Evolutionary conservation across 2,797 vertebrate genomes (phyloP).

Genomic region (Aplochiton taeniatus): DNA sequence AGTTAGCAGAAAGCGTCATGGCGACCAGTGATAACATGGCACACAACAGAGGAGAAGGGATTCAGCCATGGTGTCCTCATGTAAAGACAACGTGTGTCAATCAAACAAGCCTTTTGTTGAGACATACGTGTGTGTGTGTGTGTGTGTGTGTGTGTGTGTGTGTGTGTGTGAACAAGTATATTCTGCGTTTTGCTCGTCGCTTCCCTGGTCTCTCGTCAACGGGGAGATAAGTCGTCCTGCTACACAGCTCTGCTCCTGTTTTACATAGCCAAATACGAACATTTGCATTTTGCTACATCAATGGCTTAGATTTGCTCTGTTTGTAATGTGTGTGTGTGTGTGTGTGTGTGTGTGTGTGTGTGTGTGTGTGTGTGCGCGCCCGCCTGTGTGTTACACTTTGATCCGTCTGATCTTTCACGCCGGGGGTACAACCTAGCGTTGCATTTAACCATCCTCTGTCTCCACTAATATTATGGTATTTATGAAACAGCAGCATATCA

Average conservation of each 20-base stretch:
- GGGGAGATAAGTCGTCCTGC: constrained; percentile 22
- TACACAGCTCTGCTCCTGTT: constrained; percentile 41
- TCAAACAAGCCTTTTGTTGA: constrained; percentile 16
- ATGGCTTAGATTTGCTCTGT: constrained; percentile 44
- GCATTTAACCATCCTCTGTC: neutral
- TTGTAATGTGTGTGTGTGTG: constrained; percentile 12
- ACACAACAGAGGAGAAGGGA: neutral
- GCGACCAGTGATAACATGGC: too few species aligned
- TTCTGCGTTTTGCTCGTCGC: too few species aligned
- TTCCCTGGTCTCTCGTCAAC: constrained; percentile 18
- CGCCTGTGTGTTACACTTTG: constrained; percentile 17
- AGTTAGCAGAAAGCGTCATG: too few species aligned
- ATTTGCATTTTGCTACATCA: constrained; percentile 54
- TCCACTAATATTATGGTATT: too few species aligned
- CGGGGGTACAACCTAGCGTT: constrained; percentile 8
- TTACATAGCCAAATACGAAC: constrained; percentile 54
- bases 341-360: too few species aligned
- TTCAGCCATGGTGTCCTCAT: constrained; percentile 33
- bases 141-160: too few species aligned
- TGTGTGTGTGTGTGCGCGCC: too few species aligned
- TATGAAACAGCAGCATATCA: too few species aligned
- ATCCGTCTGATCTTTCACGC: constrained; percentile 32
- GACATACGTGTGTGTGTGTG: too few species aligned
- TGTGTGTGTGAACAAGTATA: too few species aligned
- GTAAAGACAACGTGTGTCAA: constrained; percentile 18